Percentiles rank a stretch among this genome's conserved stretches.
Conservation (phyloP, 2,113 vertebrate species). For the Corvus cornix region DNA sequence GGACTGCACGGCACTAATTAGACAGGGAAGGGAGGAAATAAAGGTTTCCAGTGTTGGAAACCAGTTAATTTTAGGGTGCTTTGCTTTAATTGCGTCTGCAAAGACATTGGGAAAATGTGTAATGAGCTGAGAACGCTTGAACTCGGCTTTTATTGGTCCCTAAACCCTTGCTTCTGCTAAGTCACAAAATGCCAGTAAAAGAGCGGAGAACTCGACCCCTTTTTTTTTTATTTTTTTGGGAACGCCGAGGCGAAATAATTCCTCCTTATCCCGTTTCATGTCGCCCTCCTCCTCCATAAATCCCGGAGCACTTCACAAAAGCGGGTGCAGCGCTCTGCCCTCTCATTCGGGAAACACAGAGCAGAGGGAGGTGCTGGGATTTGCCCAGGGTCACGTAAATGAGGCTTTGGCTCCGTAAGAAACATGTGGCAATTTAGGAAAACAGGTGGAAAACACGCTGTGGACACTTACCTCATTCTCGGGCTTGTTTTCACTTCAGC, state of each 20-base stretch:
- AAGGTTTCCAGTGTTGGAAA: slow-evolving; percentile 61
- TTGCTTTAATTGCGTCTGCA: slow-evolving; percentile 56
- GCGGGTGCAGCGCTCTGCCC: background rate
- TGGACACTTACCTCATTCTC: background rate
- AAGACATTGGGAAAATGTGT: slow-evolving; percentile 25
- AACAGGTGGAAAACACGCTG: slow-evolving; percentile 25
- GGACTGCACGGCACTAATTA: slow-evolving; percentile 51
- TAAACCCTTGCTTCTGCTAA: slow-evolving; percentile 26
- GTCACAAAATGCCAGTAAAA: slow-evolving; percentile 34
- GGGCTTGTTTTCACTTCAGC: background rate
- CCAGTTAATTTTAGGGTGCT: slow-evolving; percentile 61
- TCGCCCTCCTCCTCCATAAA: background rate
- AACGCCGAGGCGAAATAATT: background rate
- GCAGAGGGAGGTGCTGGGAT: background rate
- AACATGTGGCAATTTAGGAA: background rate
- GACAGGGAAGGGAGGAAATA: slow-evolving; percentile 58
- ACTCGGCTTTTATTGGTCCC: slow-evolving; percentile 52
- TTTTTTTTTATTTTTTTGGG: background rate
- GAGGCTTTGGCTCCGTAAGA: background rate
- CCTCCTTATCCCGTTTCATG: background rate
- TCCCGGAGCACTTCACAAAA: background rate
- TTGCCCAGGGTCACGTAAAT: background rate
- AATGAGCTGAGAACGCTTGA: slow-evolving; percentile 56
- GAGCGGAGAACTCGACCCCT: background rate
- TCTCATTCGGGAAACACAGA: background rate